These are phyloP conservation scores for Drosophila tristis DNA, from an alignment of 1,140 invertebrate genomes.

Conservation along the genomic window DNA sequence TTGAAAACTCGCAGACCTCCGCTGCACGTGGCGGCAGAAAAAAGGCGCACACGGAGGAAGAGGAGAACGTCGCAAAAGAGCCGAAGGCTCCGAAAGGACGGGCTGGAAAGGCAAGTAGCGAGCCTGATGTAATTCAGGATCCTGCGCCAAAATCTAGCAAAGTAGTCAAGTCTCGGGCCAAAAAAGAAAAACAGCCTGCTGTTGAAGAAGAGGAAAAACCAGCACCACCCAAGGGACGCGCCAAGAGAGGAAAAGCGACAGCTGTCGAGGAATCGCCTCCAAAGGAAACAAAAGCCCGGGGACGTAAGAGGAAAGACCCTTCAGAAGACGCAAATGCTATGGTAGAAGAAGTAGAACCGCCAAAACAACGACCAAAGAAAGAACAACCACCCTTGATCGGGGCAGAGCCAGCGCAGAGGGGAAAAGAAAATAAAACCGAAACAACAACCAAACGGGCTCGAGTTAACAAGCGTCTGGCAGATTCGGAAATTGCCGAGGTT, in stretches of 20 bases:
- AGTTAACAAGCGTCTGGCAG: slow-evolving; percentile 34
- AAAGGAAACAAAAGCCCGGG: slow-evolving; percentile 58
- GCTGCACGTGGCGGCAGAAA: slow-evolving; percentile 52
- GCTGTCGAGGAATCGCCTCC: slow-evolving; percentile 2
- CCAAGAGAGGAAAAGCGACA: slow-evolving; percentile 21
- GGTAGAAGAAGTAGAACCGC: slow-evolving; percentile 10
- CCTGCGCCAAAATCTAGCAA: slow-evolving; percentile 27
- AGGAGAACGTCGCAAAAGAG: slow-evolving; percentile 19
- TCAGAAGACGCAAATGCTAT: not conserved
- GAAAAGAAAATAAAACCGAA: slow-evolving; percentile 15
- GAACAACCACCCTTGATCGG: slow-evolving; percentile 5
- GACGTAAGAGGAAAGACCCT: slow-evolving; percentile 60
- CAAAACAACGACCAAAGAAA: slow-evolving; percentile 39
- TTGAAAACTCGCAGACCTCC: slow-evolving; percentile 9
- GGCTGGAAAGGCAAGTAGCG: slow-evolving; percentile 43
- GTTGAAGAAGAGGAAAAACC: slow-evolving; percentile 43
- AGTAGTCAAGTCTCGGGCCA: slow-evolving; percentile 20
- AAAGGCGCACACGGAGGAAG: slow-evolving; percentile 9
- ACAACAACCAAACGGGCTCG: slow-evolving; percentile 28
- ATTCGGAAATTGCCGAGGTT: slow-evolving; percentile 33
- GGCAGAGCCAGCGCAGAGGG: slow-evolving; percentile 17
- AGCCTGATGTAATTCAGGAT: slow-evolving; percentile 13
- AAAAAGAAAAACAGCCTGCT: slow-evolving; percentile 29
- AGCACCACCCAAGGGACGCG: slow-evolving; percentile 7
- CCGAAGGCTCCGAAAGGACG: slow-evolving; percentile 42